Conservation (phyloP, 2,888 invertebrate species). For the Limenitis camilla region DNA sequence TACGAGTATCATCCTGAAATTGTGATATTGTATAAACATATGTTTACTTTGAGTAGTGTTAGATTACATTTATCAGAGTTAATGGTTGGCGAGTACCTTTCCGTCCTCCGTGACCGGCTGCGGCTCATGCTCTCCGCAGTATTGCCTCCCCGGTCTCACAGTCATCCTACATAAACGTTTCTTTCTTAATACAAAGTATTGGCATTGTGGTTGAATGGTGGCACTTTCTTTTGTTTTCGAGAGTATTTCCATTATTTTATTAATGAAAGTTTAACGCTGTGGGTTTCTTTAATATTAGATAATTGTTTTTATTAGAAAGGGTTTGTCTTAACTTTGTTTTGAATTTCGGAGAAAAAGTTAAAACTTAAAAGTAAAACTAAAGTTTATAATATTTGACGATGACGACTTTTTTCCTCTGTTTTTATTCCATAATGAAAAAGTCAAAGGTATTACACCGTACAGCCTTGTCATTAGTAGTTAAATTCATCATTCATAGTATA, state of each 20-base stretch:
- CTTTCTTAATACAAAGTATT: conserved; percentile 80
- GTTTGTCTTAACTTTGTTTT: too few species aligned
- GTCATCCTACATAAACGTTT: conserved; percentile 85
- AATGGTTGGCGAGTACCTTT: conserved; percentile 32
- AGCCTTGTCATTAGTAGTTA: too few species aligned
- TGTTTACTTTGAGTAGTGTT: conserved; percentile 1
- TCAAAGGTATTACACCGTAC: too few species aligned
- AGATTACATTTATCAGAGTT: not conserved
- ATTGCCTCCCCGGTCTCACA: conserved; percentile 78
- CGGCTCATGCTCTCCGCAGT: conserved; percentile 82
- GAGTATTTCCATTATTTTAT: conserved; percentile 4
- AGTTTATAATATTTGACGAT: too few species aligned
- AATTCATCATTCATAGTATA: too few species aligned
- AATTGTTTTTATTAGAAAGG: not conserved
- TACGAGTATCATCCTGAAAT: conserved; percentile 63
- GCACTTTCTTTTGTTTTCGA: conserved; percentile 5
- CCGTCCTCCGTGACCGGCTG: conserved; percentile 38
- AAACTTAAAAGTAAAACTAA: too few species aligned
- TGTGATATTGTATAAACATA: not conserved
- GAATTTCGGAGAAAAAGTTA: too few species aligned
- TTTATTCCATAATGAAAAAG: too few species aligned
- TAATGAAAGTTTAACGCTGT: not conserved
- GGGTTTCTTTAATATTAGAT: not conserved
- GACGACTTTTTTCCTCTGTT: too few species aligned
- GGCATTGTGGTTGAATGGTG: conserved; percentile 59